phyloP scores from a whole-genome alignment of 2,888 invertebrate genomes.

The Drosophila barbarae region DNA sequence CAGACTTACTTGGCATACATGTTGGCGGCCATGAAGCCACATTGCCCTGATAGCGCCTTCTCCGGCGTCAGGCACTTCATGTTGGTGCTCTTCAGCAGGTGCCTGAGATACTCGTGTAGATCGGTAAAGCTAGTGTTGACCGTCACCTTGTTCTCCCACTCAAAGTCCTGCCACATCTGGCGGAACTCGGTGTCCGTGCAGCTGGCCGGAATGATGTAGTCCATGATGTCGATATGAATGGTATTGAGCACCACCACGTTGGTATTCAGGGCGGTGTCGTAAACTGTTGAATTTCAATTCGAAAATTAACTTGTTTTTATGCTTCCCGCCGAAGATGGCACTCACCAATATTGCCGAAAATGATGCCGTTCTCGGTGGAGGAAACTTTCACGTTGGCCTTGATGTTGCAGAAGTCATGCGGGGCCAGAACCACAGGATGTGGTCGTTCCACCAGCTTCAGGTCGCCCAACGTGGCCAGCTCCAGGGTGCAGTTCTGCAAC shows the following conservation, averaged over 20 bases:
- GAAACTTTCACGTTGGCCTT: slow-evolving; percentile 99
- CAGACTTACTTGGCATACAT: slow-evolving; percentile 91
- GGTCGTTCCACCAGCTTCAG: slow-evolving; percentile 99
- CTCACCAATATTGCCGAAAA: slow-evolving; percentile 98
- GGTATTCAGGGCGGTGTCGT: slow-evolving; percentile 88
- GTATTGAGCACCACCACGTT: slow-evolving; percentile 99
- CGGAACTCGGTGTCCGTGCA: slow-evolving; percentile 98
- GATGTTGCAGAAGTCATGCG: slow-evolving; percentile 98
- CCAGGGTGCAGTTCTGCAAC: slow-evolving; percentile 97
- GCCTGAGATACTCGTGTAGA: slow-evolving; percentile 94
- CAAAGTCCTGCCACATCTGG: slow-evolving; percentile 99
- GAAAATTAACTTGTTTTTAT: not conserved
- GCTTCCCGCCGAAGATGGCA: not conserved
- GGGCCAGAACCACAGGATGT: slow-evolving; percentile 95
- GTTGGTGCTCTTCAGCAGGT: slow-evolving; percentile 96
- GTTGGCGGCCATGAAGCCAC: slow-evolving; percentile 99
- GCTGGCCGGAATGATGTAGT: slow-evolving; percentile 96
- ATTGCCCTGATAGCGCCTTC: slow-evolving; percentile 96
- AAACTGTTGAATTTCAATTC: slow-evolving; percentile 83
- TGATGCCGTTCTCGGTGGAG: slow-evolving; percentile 99
- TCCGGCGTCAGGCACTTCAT: slow-evolving; percentile 99
- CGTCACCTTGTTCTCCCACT: slow-evolving; percentile 99
- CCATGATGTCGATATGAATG: slow-evolving; percentile 99
- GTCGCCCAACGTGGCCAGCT: slow-evolving; percentile 98
- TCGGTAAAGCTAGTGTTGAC: slow-evolving; percentile 97